phyloP scores from a whole-genome alignment of 30 jellyfish, hydroid and myxozoan genomes.

The Sanderia malayensis region DNA sequence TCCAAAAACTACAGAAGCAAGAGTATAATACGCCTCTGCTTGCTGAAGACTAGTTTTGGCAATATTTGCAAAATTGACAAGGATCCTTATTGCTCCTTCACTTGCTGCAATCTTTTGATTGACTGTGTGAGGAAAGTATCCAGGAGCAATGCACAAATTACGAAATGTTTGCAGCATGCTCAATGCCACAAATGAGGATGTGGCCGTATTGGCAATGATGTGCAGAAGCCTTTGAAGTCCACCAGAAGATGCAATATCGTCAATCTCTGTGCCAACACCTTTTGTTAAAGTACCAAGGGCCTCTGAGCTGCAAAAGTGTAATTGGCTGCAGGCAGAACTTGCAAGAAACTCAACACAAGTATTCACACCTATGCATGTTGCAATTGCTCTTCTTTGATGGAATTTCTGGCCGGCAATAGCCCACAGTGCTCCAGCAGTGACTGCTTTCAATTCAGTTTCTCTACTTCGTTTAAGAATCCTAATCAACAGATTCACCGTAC shows the following conservation, averaged over 20 bases:
- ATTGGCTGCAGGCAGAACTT: slow-evolving; percentile 46
- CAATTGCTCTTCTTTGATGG: slow-evolving; percentile 46
- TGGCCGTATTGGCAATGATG: slow-evolving; percentile 33
- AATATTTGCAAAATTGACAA: slow-evolving; percentile 29
- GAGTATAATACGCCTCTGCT: slow-evolving; percentile 50
- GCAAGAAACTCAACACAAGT: slow-evolving; percentile 54
- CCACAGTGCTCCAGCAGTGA: slow-evolving; percentile 53
- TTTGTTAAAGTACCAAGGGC: slow-evolving; percentile 45
- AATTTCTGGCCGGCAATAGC: slow-evolving; percentile 59
- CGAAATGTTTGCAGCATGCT: slow-evolving; percentile 47
- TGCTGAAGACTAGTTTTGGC: slow-evolving; percentile 43
- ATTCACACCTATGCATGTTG: slow-evolving; percentile 27
- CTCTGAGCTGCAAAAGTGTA: slow-evolving; percentile 55
- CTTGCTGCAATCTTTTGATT: slow-evolving; percentile 28
- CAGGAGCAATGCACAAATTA: slow-evolving; percentile 49
- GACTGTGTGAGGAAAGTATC: slow-evolving; percentile 32
- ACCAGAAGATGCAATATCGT: slow-evolving; percentile 44
- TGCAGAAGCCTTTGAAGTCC: slow-evolving; percentile 50
- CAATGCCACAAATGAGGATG: slow-evolving; percentile 48
- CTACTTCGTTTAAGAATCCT: slow-evolving; percentile 27
- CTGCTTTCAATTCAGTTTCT: slow-evolving; percentile 39
- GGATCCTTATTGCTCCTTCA: slow-evolving; percentile 54
- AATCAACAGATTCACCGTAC: slow-evolving; percentile 15
- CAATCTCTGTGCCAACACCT: slow-evolving; percentile 50
- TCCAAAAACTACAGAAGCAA: slow-evolving; percentile 52